A percentile compares a stretch with the other conserved stretches of the same genome.
phyloP scores from a whole-genome alignment of 2,797 vertebrate species.

The Artibeus jamaicensis region DNA sequence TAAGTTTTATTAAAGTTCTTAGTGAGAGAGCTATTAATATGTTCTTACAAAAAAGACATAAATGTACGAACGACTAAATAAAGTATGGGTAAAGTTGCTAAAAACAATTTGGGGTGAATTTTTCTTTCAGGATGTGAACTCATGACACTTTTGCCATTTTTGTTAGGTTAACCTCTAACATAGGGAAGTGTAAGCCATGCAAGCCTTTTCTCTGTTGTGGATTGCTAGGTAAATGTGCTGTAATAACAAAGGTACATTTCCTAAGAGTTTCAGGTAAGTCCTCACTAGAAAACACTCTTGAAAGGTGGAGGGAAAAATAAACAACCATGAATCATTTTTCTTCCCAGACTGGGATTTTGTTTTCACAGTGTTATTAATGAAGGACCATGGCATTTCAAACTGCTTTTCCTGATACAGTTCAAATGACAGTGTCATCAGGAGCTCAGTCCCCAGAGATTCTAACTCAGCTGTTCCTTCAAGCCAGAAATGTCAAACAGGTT shows the following conservation, averaged over 20 bases:
- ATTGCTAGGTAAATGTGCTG: conserved; percentile 1
- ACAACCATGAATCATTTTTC: not conserved
- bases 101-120: conserved; percentile 2
- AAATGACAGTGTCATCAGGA: not conserved
- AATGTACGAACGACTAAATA: conserved; percentile 3
- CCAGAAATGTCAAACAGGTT: conserved; percentile 15
- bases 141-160: not conserved
- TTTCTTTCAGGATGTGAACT: conserved; percentile 31
- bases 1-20: conserved; percentile 18
- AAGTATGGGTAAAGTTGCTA: not conserved
- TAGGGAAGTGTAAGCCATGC: not conserved
- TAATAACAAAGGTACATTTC: not conserved
- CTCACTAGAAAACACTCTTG: not conserved
- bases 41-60: not conserved
- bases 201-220: not conserved
- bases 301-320: not conserved
- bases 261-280: not conserved
- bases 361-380: conserved; percentile 18
- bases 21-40: not conserved
- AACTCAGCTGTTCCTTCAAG: conserved; percentile 8
- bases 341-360: not conserved
- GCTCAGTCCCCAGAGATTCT: not conserved
- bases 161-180: not conserved
- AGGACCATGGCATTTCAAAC: conserved; percentile 44
- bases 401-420: not conserved